phyloP scores from a whole-genome alignment of 2,113 vertebrate species.

The Chloropsis hardwickii region DNA sequence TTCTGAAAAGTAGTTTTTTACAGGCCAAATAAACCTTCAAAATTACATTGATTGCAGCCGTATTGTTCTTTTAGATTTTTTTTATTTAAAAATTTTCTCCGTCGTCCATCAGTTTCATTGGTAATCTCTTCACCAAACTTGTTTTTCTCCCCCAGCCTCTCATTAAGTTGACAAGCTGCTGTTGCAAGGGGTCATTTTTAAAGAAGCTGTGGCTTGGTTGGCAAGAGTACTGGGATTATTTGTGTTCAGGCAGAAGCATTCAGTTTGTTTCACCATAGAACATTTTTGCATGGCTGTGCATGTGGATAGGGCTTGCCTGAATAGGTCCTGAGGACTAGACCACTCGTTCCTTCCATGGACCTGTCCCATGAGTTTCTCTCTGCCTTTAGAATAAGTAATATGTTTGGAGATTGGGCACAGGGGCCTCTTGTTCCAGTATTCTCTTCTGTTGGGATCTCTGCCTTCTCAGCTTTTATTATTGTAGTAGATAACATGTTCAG shows the following conservation, averaged over 20 bases:
- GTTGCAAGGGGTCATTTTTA: background rate
- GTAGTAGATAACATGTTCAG: accelerated
- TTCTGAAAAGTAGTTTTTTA: background rate
- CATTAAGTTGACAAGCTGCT: background rate
- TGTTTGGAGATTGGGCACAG: background rate
- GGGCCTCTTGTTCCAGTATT: background rate
- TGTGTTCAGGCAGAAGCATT: background rate
- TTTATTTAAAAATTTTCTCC: background rate
- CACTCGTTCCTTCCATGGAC: background rate
- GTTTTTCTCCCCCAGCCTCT: background rate
- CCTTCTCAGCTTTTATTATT: background rate
- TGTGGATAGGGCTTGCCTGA: background rate
- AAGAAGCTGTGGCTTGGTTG: background rate
- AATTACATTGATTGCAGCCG: background rate
- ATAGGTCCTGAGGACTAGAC: background rate
- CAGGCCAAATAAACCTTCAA: background rate
- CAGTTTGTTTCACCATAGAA: background rate
- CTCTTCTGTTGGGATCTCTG: background rate
- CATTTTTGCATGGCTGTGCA: background rate
- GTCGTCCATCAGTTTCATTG: background rate
- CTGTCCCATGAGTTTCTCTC: background rate
- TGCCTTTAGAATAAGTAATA: background rate
- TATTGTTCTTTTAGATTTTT: background rate
- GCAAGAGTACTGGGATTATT: background rate
- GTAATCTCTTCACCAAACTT: background rate